These are phyloP conservation scores for Gastrophysa polygoni DNA, from an alignment of 2,888 invertebrate genomes.

Conservation along the genomic window DNA sequence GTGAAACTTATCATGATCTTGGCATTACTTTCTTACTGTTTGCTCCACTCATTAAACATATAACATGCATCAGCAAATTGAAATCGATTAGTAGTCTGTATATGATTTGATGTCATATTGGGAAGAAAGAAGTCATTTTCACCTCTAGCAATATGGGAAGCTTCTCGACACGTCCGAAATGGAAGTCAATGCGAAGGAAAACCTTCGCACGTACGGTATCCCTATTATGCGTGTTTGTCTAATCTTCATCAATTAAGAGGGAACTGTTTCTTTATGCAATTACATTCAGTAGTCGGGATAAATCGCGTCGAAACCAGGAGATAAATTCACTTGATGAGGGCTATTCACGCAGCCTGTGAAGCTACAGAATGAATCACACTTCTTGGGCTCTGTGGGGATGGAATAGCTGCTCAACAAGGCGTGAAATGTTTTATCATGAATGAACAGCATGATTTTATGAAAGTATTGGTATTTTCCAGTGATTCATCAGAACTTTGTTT, in stretches of 20 bases:
- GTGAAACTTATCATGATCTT: too few species aligned
- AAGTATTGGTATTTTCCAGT: too few species aligned
- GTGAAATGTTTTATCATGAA: background rate
- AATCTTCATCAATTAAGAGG: conserved; percentile 42
- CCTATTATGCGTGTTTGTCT: conserved; percentile 38
- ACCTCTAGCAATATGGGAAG: too few species aligned
- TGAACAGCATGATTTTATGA: too few species aligned
- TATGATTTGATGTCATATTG: too few species aligned
- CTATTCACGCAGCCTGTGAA: conserved; percentile 43
- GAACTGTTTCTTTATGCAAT: conserved; percentile 45
- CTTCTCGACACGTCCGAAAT: too few species aligned
- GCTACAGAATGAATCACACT: conserved; percentile 36
- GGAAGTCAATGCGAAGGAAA: background rate
- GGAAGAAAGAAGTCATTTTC: too few species aligned
- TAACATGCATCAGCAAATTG: too few species aligned
- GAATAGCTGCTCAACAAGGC: background rate
- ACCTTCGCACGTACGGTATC: conserved; percentile 5
- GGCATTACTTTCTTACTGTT: too few species aligned
- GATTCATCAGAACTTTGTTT: too few species aligned
- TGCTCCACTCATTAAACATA: too few species aligned
- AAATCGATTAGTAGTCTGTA: too few species aligned
- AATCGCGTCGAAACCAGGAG: conserved; percentile 44
- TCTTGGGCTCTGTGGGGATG: conserved; percentile 24
- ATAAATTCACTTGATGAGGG: conserved; percentile 47
- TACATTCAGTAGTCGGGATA: conserved; percentile 39